Conservation (phyloP, 2,797 vertebrate genomes). For the Molossus alvarezi region DNA sequence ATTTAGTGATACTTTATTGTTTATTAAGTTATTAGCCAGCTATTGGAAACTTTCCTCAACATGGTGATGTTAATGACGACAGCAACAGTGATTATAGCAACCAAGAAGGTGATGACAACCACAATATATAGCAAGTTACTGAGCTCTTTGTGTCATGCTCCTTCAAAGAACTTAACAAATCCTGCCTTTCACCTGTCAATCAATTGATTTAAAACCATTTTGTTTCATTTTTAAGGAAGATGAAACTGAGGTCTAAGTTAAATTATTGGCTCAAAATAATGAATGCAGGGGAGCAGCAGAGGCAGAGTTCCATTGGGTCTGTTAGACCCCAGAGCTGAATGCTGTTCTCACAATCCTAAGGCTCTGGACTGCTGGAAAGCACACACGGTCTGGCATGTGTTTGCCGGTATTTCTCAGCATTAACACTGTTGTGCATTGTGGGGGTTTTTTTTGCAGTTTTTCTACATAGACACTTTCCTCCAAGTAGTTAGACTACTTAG, state of each 20-base stretch:
- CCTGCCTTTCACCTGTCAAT: not conserved
- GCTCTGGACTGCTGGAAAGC: not conserved
- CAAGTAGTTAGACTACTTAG: not conserved
- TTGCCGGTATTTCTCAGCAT: not conserved
- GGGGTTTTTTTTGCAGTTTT: not conserved
- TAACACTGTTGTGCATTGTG: not conserved
- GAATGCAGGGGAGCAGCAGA: not conserved
- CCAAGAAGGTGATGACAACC: not conserved
- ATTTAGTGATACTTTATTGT: not conserved
- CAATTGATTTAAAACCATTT: not conserved
- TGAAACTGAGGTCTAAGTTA: not conserved
- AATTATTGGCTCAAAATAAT: not conserved
- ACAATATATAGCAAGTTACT: not conserved
- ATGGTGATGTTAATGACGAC: not conserved
- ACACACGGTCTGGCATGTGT: not conserved
- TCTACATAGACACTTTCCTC: not conserved
- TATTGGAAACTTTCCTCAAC: not conserved
- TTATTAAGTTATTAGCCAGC: not conserved
- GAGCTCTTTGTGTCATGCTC: not conserved
- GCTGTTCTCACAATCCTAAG: not conserved
- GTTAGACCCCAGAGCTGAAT: not conserved
- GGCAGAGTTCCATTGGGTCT: not conserved
- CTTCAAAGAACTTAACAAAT: not conserved
- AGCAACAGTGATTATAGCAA: no score
- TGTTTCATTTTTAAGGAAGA: not conserved